phyloP scores from a whole-genome alignment of 1,140 invertebrate genomes.

The Eupristina koningsbergeri region DNA sequence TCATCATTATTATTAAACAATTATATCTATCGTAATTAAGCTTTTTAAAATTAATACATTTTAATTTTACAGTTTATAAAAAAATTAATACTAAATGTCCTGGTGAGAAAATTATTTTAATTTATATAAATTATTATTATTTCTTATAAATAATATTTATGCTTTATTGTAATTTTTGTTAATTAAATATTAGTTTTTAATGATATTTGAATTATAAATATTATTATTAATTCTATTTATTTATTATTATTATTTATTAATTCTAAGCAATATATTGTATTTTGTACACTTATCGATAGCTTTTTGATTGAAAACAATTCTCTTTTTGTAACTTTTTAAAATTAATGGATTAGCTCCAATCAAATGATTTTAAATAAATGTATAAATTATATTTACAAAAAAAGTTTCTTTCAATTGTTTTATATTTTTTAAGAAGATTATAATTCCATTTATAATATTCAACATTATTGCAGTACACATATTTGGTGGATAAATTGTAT shows the following conservation, averaged over 20 bases:
- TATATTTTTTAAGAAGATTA: slow-evolving; percentile 6
- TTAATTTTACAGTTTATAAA: neutral
- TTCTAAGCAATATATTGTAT: neutral
- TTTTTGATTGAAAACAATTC: neutral
- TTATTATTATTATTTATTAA: too few species aligned
- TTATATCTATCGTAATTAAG: neutral
- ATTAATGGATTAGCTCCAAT: neutral
- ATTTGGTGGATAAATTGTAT: neutral
- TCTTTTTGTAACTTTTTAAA: neutral
- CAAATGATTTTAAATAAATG: neutral
- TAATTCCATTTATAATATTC: neutral
- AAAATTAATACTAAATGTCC: neutral
- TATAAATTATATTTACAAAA: neutral
- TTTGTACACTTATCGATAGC: neutral
- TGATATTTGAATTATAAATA: too few species aligned
- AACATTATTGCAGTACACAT: neutral
- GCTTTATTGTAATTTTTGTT: neutral
- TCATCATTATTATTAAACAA: too few species aligned
- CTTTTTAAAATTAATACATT: neutral
- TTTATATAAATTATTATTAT: neutral
- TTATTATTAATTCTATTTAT: too few species aligned
- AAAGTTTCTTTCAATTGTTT: neutral
- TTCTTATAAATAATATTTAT: neutral
- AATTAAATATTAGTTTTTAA: neutral
- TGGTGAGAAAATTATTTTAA: neutral